These are phyloP conservation scores for Bubo scandiacus DNA, from an alignment of 2,113 vertebrate species.

Conservation along the genomic window DNA sequence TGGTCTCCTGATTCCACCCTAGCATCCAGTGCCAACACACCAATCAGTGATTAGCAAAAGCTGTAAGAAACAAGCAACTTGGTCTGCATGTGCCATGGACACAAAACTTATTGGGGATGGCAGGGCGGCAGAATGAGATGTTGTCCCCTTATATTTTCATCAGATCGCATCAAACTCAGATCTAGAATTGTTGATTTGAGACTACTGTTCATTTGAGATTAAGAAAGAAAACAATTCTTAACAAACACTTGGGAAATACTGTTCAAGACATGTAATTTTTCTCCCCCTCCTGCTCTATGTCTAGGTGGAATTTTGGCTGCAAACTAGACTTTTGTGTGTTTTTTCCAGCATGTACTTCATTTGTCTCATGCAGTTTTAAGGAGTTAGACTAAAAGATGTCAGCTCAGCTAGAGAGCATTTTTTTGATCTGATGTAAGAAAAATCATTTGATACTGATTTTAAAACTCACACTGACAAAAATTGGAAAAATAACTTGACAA, in stretches of 20 bases:
- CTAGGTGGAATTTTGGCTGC: not conserved
- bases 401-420: not conserved
- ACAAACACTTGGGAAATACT: not conserved
- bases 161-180: not conserved
- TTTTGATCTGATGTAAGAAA: constrained; percentile 6
- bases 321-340: not conserved
- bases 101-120: not conserved
- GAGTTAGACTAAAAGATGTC: not conserved
- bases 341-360: not conserved
- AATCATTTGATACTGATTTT: not conserved
- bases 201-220: not conserved
- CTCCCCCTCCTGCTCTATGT: not conserved
- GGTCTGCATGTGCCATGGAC: rapidly evolving
- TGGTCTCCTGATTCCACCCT: not conserved
- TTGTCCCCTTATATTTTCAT: not conserved
- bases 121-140: not conserved
- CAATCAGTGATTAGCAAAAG: not conserved
- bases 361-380: not conserved
- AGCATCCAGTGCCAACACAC: not conserved
- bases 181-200: not conserved
- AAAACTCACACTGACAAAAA: constrained; percentile 5
- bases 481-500: constrained; percentile 29
- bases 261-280: not conserved
- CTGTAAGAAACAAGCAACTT: not conserved
- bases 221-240: not conserved